Conservation (phyloP, 2,113 vertebrate species). For the Pituophis catenifer region DNA sequence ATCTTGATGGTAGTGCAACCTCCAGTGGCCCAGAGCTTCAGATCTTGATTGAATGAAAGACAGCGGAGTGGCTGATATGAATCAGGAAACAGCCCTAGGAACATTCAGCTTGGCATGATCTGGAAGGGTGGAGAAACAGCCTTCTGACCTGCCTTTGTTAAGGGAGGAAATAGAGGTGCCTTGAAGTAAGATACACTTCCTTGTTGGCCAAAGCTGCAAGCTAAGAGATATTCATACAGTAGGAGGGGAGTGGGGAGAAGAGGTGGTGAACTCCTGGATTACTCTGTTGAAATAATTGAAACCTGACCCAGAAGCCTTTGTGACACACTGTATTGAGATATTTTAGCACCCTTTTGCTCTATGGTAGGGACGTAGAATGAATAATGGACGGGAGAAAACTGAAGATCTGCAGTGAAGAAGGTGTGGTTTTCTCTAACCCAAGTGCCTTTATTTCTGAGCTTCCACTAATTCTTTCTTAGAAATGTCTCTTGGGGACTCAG, state of each 20-base stretch:
- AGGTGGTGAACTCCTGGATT: not conserved
- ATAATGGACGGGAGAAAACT: not conserved
- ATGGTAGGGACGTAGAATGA: not conserved
- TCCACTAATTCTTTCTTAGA: not conserved
- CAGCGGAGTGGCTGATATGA: not conserved
- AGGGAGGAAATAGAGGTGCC: conserved; percentile 24
- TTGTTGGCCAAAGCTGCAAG: not conserved
- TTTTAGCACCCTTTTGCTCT: not conserved
- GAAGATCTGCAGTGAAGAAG: not conserved
- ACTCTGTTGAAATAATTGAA: not conserved
- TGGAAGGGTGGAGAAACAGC: conserved; percentile 21
- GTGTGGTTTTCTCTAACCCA: not conserved
- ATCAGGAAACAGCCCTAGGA: conserved; percentile 2
- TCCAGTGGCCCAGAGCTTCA: not conserved
- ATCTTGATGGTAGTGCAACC: not conserved
- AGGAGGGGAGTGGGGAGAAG: not conserved
- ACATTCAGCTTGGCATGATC: not conserved
- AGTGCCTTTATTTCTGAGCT: not conserved
- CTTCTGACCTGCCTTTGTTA: conserved; percentile 31
- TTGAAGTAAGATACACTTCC: conserved; percentile 23
- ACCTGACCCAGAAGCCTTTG: not conserved
- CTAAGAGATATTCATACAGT: not conserved
- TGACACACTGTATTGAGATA: not conserved
- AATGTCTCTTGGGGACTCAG: not conserved
- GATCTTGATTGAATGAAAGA: not conserved